Evolutionary conservation across 2,888 invertebrate species (phyloP).

Genomic region (Heliconius hortense): DNA sequence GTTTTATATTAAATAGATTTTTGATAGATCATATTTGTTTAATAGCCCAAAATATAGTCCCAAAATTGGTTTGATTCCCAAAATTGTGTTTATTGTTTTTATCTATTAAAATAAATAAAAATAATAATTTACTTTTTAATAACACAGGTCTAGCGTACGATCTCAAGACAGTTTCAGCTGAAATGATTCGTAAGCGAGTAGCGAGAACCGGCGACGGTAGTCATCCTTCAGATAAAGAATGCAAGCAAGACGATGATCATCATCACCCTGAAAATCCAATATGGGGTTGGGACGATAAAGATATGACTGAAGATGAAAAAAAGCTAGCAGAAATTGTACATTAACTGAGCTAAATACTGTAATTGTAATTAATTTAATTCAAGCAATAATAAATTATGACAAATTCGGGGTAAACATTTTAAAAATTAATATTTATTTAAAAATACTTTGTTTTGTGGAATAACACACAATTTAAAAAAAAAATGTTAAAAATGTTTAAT

Average conservation of each 20-base stretch:
- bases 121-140: neutral
- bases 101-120: neutral
- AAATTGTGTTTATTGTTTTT: too few relatives aligned
- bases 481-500: too few relatives aligned
- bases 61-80: too few relatives aligned
- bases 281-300: conserved; percentile 93
- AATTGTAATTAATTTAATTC: neutral
- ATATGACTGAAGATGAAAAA: conserved; percentile 87
- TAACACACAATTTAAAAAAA: too few relatives aligned
- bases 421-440: neutral
- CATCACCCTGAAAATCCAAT: conserved; percentile 80
- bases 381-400: conserved; percentile 16
- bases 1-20: too few relatives aligned
- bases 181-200: conserved; percentile 86
- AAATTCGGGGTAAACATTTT: neutral
- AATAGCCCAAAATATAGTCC: too few relatives aligned
- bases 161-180: conserved; percentile 88
- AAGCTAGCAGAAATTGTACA: conserved; percentile 73
- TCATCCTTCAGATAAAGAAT: conserved; percentile 63
- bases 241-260: conserved; percentile 50
- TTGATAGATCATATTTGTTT: too few relatives aligned
- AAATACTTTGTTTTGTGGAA: neutral
- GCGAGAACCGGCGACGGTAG: conserved; percentile 88
- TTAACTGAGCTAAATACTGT: conserved; percentile 55
- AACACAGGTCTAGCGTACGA: conserved; percentile 90